Percentiles rank a stretch among this genome's conserved stretches.
Evolutionary conservation across 2,888 invertebrate genomes (phyloP).

Genomic region (Dascillus cervinus): DNA sequence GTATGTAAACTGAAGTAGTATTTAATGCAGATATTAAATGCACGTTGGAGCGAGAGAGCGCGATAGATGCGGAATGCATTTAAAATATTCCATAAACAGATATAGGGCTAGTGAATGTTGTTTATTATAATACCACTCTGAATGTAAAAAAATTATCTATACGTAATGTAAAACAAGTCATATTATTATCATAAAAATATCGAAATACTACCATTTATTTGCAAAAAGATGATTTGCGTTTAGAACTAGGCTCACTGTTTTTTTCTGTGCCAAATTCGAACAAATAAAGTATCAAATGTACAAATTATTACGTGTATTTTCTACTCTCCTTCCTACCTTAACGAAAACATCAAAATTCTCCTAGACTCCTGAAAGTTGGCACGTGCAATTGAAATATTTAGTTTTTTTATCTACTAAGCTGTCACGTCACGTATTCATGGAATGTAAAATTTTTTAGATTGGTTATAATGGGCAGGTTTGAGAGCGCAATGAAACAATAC

Average conservation of each 20-base stretch:
- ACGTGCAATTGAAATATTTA: too few species aligned
- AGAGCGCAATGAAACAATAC: too few species aligned
- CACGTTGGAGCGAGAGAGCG: constrained; percentile 11
- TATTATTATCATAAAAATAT: constrained; percentile 23
- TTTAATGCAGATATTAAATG: constrained; percentile 17
- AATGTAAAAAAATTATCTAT: constrained; percentile 38
- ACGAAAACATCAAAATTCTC: too few species aligned
- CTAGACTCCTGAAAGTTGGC: too few species aligned
- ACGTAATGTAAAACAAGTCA: constrained; percentile 24
- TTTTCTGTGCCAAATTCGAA: constrained; percentile 45
- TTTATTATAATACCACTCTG: constrained; percentile 38
- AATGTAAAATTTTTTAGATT: too few species aligned
- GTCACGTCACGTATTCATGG: too few species aligned
- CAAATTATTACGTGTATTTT: constrained; percentile 20
- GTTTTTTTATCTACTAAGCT: too few species aligned
- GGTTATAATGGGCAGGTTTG: too few species aligned
- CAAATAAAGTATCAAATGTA: constrained; percentile 37
- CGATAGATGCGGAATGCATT: constrained; percentile 29
- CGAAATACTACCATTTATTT: too few species aligned
- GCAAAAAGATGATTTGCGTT: too few species aligned
- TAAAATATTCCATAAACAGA: constrained; percentile 40
- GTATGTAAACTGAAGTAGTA: constrained; percentile 26
- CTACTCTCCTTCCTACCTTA: too few species aligned
- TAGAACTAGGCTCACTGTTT: constrained; percentile 43
- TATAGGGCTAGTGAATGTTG: constrained; percentile 42